Percentiles rank a stretch among this genome's conserved stretches.
phyloP scores from a whole-genome alignment of 2,888 invertebrate species.

The Bombylius major region DNA sequence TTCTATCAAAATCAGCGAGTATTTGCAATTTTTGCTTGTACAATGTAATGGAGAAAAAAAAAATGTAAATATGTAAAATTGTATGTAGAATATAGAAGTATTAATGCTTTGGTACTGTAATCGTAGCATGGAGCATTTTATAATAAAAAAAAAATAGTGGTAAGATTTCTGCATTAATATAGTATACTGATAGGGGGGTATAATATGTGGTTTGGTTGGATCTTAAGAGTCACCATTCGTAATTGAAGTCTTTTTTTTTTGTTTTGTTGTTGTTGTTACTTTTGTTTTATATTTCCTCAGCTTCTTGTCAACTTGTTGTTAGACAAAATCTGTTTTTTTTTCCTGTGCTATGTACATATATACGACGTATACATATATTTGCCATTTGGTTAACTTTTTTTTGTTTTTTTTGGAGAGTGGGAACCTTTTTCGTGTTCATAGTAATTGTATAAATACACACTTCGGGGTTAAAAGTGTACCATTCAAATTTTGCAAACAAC shows the following conservation, averaged over 20 bases:
- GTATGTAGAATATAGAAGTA: no score
- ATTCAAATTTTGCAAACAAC: slow-evolving; percentile 30
- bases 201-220: not conserved
- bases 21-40: no score
- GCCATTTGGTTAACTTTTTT: not conserved
- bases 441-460: slow-evolving; percentile 33
- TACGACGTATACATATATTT: not conserved
- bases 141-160: no score
- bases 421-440: not conserved
- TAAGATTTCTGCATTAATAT: not conserved
- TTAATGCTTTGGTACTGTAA: no score
- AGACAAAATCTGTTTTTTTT: not conserved
- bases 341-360: not conserved
- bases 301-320: slow-evolving; percentile 6
- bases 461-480: slow-evolving; percentile 26
- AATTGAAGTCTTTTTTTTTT: not conserved
- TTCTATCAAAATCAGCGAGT: no score
- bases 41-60: no score
- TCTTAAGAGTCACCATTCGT: not conserved
- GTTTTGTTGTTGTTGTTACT: not conserved
- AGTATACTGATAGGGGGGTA: not conserved
- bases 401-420: slow-evolving; percentile 3
- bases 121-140: no score
- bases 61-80: no score
- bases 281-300: not conserved